Base-by-base conservation (phyloP, 2,113 vertebrate genomes). In the Octodon degus region DNA sequence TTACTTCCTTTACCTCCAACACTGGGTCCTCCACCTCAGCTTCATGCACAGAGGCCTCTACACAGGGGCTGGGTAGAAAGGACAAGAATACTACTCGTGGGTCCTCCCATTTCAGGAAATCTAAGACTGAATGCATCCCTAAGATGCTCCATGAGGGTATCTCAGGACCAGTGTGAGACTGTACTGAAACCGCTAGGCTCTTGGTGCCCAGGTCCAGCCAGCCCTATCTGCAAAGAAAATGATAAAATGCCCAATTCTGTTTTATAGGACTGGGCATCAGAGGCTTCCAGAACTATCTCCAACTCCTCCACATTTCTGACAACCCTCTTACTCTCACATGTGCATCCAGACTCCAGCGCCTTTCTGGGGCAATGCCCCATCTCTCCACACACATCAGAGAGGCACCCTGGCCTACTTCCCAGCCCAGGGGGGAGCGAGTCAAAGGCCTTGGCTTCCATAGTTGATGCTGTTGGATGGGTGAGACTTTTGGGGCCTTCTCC, bases 401-500 rank as follows among this genome's bases (percentile, higher is more conserved):
- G 24, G 40, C 25, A 27, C 24, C 19, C 55, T 25, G 34, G 50
- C 70, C 81, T 72, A 27, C 34, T 8, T n/a, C n/a, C 43, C 50
- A 37, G 40, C 20, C 58, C 50, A 30, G 20, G 25, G 34, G 2
- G 37, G 25, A 58, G 34, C 27, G 47, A 34, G 37, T 19, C 16
- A 76, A 83, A 74, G 47, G 47, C 13, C 5, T 70, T 40, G 89
- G 77, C 68, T 84, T 89, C 40, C 7, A 5, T 27, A 79, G 68
- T 76, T 43, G 84, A 89, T 34, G 50, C 30, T 90, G 65, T 93
- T 53, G 63, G 37, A 81, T 34, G 27, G 50, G 87, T 9, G 40
- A 84, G 68, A 79, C 53, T 77, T 83, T 74, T 55, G 20, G 76
- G 85, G 79, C 22, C 27, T 87, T 89, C 76, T 95, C 70, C 63